Evolutionary conservation across 2,797 vertebrate genomes (phyloP).

Genomic region (Sorex maritimensis): DNA sequence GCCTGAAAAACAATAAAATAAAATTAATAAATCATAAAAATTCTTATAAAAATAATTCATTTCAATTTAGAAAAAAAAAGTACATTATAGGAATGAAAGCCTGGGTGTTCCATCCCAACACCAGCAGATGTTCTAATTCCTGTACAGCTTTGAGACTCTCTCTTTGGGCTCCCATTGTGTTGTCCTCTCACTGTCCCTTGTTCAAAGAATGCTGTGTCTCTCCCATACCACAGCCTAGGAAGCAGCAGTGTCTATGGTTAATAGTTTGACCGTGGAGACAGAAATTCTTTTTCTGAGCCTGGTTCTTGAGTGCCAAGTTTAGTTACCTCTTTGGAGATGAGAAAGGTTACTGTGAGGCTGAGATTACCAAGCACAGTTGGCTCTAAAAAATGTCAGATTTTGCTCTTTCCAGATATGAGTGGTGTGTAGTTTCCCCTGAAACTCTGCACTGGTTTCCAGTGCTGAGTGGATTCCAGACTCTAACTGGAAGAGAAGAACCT

Average conservation of each 20-base stretch:
- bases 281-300: too few relatives aligned
- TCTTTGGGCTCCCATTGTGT: background rate
- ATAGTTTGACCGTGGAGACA: background rate
- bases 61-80: too few relatives aligned
- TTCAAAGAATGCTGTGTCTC: too few relatives aligned
- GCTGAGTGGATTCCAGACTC: conserved; percentile 5
- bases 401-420: conserved; percentile 41
- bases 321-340: conserved; percentile 13
- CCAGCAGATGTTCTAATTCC: background rate
- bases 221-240: background rate
- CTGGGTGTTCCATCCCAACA: too few relatives aligned
- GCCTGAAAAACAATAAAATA: too few relatives aligned
- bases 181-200: too few relatives aligned
- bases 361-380: conserved; percentile 9
- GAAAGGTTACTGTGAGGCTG: conserved; percentile 9
- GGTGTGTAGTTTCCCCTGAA: background rate
- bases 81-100: too few relatives aligned
- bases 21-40: too few relatives aligned
- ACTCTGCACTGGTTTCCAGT: background rate
- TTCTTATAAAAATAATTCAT: too few relatives aligned
- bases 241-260: background rate
- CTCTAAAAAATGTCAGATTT: background rate
- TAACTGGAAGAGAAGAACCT: background rate
- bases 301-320: too few relatives aligned
- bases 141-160: background rate